Percentiles rank a stretch among this genome's conserved stretches.
Evolutionary conservation across 2,797 vertebrate species (phyloP).

Genomic region (Vireo griseus): DNA sequence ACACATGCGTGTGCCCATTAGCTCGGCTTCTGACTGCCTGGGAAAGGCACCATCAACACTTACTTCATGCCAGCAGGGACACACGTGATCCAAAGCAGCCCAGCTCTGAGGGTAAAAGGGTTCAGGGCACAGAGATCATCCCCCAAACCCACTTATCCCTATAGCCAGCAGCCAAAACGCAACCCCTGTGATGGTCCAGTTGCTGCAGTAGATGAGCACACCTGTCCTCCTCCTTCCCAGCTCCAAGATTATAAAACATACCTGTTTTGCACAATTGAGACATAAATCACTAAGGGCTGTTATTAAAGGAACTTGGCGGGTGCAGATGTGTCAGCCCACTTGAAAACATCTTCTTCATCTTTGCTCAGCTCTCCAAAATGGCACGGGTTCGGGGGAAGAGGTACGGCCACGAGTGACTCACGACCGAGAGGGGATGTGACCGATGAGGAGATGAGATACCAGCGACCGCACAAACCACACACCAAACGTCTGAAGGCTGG

Average conservation of each 20-base stretch:
- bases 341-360: background rate
- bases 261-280: background rate
- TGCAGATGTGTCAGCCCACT: background rate
- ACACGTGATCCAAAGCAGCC: conserved; percentile 81
- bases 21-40: fast-evolving
- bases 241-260: background rate
- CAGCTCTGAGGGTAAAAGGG: background rate
- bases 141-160: background rate
- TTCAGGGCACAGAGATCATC: conserved; percentile 56
- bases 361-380: background rate
- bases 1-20: fast-evolving
- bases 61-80: conserved; percentile 74
- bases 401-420: background rate
- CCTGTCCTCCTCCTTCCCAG: background rate
- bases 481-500: conserved; percentile 14
- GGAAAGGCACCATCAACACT: background rate
- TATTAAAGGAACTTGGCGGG: conserved; percentile 9
- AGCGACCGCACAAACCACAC: conserved; percentile 30
- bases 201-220: background rate
- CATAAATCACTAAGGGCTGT: conserved; percentile 18
- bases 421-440: conserved; percentile 20
- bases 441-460: conserved; percentile 43
- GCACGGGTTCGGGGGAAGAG: background rate
- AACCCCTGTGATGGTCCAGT: background rate
- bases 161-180: background rate